Conservation (phyloP, 2,888 invertebrate species). For the Drosophila prolongata region DNA sequence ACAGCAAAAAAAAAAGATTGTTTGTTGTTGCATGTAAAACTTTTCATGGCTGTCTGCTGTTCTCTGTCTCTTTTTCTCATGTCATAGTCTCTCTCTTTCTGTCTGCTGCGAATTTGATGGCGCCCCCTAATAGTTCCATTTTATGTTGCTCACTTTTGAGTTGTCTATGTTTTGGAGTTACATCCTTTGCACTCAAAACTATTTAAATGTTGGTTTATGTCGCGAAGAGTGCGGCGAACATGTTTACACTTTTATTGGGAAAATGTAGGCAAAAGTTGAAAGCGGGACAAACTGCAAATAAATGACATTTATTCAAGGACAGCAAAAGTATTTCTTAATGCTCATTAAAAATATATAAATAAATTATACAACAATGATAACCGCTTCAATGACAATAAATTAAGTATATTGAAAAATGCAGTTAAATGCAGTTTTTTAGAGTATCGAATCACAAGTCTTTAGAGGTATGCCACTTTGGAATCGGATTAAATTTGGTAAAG, state of each 20-base stretch:
- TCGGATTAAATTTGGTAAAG: too few species aligned
- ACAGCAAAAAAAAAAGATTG: slow-evolving; percentile 31
- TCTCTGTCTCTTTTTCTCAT: slow-evolving; percentile 9
- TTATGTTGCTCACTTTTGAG: slow-evolving; percentile 53
- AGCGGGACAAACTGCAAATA: not conserved
- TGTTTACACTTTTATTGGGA: slow-evolving; percentile 3
- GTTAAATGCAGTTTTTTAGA: too few species aligned
- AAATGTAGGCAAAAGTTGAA: too few species aligned
- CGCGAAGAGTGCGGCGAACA: slow-evolving; percentile 8
- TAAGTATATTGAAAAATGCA: too few species aligned
- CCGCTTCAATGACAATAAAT: too few species aligned
- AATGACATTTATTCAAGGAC: not conserved
- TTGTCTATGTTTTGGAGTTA: slow-evolving; percentile 19
- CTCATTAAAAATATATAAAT: too few species aligned
- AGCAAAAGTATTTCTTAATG: not conserved
- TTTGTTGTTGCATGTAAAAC: slow-evolving; percentile 53
- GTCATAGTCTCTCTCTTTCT: slow-evolving; percentile 1
- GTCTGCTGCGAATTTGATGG: not conserved
- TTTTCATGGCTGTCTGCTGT: slow-evolving; percentile 41
- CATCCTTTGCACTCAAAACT: slow-evolving; percentile 29
- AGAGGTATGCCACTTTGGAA: too few species aligned
- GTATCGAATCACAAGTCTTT: too few species aligned
- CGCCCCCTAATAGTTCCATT: slow-evolving; percentile 55
- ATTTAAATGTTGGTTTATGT: slow-evolving; percentile 39
- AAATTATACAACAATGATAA: too few species aligned